Evolutionary conservation across 2,888 invertebrate genomes (phyloP).

Genomic region (Galerucella calmariensis): DNA sequence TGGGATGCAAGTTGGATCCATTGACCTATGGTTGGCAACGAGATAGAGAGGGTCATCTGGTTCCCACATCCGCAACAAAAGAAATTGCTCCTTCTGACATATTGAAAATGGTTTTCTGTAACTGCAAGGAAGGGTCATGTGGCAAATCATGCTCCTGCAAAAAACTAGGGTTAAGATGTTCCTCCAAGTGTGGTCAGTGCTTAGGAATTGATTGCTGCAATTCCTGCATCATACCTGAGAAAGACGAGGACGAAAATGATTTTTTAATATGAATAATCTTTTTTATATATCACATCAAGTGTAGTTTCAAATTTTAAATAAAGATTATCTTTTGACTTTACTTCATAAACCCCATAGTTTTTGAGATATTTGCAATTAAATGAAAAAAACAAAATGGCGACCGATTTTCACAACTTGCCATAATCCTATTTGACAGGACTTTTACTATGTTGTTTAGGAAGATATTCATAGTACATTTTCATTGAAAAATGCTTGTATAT

Average conservation of each 20-base stretch:
- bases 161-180: conserved; percentile 9
- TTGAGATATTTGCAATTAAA: neutral
- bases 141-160: conserved; percentile 4
- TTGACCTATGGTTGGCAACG: conserved; percentile 5
- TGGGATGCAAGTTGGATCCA: neutral
- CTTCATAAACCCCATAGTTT: neutral
- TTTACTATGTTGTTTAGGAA: conserved; percentile 13
- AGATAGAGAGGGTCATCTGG: conserved; percentile 6
- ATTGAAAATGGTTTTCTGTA: conserved; percentile 12
- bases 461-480: neutral
- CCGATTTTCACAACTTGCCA: conserved; percentile 12
- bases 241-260: conserved; percentile 6
- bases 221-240: neutral
- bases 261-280: neutral
- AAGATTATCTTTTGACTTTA: neutral
- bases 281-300: neutral
- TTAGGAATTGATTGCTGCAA: conserved; percentile 6
- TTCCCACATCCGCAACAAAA: neutral
- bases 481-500: conserved; percentile 8
- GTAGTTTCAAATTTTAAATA: neutral
- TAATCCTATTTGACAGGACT: conserved; percentile 4
- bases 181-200: conserved; percentile 6
- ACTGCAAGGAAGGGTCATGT: conserved; percentile 9
- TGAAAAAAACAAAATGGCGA: conserved; percentile 15
- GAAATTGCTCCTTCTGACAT: conserved; percentile 1